A percentile compares a stretch with the other conserved stretches of the same genome.
Evolutionary conservation across 2,888 invertebrate genomes (phyloP).

Genomic region (Helicoverpa assulta): DNA sequence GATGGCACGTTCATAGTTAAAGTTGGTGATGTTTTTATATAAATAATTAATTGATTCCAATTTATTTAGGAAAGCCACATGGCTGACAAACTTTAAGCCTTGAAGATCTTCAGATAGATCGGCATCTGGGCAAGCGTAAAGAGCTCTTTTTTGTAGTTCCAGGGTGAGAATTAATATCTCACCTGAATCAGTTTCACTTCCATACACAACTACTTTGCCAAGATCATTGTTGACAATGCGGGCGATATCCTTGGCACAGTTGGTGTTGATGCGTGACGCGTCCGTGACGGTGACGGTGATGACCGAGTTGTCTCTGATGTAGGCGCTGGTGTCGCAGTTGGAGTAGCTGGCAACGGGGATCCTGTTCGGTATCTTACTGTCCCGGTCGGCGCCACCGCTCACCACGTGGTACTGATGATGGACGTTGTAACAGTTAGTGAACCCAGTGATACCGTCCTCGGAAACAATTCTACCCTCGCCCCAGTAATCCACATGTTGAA

Average conservation of each 20-base stretch:
- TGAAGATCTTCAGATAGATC: slow-evolving; percentile 53
- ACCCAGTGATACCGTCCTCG: slow-evolving; percentile 60
- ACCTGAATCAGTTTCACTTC: slow-evolving; percentile 47
- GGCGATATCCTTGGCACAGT: slow-evolving; percentile 67
- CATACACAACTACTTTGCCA: slow-evolving; percentile 67
- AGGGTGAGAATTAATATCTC: slow-evolving; percentile 58
- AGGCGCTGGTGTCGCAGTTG: slow-evolving; percentile 66
- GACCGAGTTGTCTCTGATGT: slow-evolving; percentile 67
- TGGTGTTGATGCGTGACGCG: slow-evolving; percentile 61
- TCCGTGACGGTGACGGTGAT: slow-evolving; percentile 66
- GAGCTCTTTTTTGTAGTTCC: slow-evolving; percentile 48
- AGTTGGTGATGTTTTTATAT: slow-evolving; percentile 46
- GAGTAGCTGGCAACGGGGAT: slow-evolving; percentile 65
- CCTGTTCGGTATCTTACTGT: slow-evolving; percentile 71
- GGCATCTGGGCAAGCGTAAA: slow-evolving; percentile 53
- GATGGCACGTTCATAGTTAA: slow-evolving; percentile 59
- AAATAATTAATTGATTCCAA: slow-evolving; percentile 52
- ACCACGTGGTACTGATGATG: slow-evolving; percentile 68
- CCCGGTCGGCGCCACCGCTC: slow-evolving; percentile 64
- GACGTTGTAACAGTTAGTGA: slow-evolving; percentile 68
- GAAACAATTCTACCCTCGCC: slow-evolving; percentile 68
- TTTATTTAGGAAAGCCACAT: slow-evolving; percentile 62
- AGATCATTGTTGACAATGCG: slow-evolving; percentile 63
- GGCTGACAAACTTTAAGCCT: slow-evolving; percentile 55
- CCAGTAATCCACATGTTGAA: slow-evolving; percentile 72